Conservation (phyloP, 2,797 vertebrate genomes). For the Cuculus canorus region DNA sequence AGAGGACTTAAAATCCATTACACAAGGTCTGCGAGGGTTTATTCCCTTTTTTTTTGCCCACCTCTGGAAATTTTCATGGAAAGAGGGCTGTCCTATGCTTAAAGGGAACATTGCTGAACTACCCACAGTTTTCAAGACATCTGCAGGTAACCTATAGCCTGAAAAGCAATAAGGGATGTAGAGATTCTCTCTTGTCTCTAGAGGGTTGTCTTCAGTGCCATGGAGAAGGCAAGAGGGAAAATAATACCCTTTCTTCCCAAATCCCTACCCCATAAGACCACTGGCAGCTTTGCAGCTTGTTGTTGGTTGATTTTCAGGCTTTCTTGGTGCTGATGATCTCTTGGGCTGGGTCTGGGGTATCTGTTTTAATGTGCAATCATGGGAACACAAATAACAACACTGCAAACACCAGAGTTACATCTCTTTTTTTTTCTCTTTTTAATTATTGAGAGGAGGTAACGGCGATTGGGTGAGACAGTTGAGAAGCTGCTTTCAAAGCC, state of each 20-base stretch:
- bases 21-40: too few species aligned
- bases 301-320: not conserved
- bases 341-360: not conserved
- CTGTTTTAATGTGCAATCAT: accelerated
- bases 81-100: too few species aligned
- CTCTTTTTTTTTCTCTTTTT: not conserved
- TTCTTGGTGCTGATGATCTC: not conserved
- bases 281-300: not conserved
- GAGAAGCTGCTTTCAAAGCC: not conserved
- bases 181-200: not conserved
- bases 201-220: not conserved
- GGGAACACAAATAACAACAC: not conserved
- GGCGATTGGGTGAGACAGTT: not conserved
- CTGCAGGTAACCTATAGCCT: not conserved
- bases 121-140: not conserved
- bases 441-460: not conserved
- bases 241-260: not conserved
- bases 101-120: too few species aligned
- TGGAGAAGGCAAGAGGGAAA: not conserved
- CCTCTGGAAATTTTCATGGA: too few species aligned
- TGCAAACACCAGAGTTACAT: not conserved
- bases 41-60: too few species aligned
- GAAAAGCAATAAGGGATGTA: not conserved
- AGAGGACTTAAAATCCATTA: too few species aligned
- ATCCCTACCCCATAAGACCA: not conserved